These are phyloP conservation scores for Molanna angustata DNA, from an alignment of 2,888 invertebrate species.

Conservation along the genomic window DNA sequence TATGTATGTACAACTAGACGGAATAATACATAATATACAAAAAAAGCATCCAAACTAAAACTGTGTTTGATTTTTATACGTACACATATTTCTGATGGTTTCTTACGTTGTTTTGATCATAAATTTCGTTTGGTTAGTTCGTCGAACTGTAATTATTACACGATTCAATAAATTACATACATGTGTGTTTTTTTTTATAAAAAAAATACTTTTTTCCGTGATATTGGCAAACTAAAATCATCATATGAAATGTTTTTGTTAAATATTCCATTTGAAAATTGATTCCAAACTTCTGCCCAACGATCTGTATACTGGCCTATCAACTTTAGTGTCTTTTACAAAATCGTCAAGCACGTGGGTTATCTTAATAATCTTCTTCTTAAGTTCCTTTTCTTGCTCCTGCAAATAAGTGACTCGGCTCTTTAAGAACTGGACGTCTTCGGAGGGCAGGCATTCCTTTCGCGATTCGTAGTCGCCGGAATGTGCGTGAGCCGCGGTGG, in stretches of 20 bases:
- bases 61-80: too few species aligned
- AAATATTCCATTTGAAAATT: not conserved
- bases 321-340: not conserved
- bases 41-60: too few species aligned
- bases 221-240: not conserved
- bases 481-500: too few species aligned
- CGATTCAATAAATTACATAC: not conserved
- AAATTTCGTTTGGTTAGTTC: not conserved
- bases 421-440: slow-evolving; percentile 2
- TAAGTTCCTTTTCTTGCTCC: slow-evolving; percentile 1
- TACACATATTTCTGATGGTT: too few species aligned
- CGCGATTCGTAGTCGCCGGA: not conserved
- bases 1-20: too few species aligned
- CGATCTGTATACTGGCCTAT: not conserved
- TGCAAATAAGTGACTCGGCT: not conserved
- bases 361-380: too few species aligned
- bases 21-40: too few species aligned
- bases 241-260: not conserved
- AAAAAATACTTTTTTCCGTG: not conserved
- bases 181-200: not conserved
- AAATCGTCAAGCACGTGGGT: too few species aligned
- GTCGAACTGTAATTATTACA: not conserved
- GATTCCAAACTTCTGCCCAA: not conserved
- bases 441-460: not conserved
- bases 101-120: not conserved